These are phyloP conservation scores for Hydrozoanthus gracilis DNA, from an alignment of 92 coral and sea anemone species.

Conservation along the genomic window DNA sequence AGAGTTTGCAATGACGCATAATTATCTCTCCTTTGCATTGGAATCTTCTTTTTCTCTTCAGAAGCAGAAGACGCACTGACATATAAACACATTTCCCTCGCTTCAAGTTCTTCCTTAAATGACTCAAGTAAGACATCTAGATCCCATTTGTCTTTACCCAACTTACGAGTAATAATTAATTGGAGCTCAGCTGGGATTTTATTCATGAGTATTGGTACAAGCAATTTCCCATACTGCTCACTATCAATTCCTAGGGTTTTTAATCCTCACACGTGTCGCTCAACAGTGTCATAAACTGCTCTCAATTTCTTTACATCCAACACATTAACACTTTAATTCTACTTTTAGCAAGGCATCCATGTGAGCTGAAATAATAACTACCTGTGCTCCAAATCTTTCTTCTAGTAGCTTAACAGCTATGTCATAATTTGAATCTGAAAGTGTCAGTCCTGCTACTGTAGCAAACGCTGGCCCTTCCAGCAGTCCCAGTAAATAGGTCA, in stretches of 20 bases:
- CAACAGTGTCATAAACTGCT: conserved; percentile 34
- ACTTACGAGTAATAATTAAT: conserved; percentile 26
- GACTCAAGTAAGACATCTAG: conserved; percentile 5
- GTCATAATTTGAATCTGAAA: conserved; percentile 17
- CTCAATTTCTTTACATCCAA: conserved; percentile 18
- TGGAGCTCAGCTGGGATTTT: conserved; percentile 40
- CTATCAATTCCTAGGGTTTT: conserved; percentile 25
- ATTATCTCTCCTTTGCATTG: not conserved
- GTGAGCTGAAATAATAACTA: conserved; percentile 35
- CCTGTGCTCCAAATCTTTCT: conserved; percentile 34
- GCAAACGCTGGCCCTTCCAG: conserved; percentile 1
- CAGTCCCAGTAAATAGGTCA: conserved; percentile 17
- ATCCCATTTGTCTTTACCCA: conserved; percentile 38
- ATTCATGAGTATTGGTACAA: conserved; percentile 47
- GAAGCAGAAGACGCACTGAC: not conserved
- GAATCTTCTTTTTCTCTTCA: conserved; percentile 21
- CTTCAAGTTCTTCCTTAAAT: conserved; percentile 42
- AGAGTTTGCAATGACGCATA: not conserved
- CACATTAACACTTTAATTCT: not conserved
- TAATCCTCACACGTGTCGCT: conserved; percentile 22
- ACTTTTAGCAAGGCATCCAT: conserved; percentile 45
- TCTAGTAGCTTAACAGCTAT: conserved; percentile 25
- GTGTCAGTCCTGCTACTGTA: conserved; percentile 16
- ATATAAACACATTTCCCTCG: conserved; percentile 29
- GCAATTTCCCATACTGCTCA: conserved; percentile 50